Evolutionary conservation across 2,888 invertebrate genomes (phyloP).

Genomic region (Liodrosophila aerea): DNA sequence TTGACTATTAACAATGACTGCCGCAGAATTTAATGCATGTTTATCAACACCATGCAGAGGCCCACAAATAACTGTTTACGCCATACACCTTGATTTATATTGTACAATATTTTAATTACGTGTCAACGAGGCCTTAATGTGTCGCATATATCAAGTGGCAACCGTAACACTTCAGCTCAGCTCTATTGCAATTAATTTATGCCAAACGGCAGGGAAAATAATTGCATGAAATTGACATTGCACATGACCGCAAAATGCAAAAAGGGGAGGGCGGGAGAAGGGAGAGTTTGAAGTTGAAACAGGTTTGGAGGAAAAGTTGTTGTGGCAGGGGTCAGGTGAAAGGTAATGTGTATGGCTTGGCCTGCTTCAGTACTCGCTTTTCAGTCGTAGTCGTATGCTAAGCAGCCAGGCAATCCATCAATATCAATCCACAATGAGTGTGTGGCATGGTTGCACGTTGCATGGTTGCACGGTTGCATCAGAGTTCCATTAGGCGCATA

Average conservation of each 20-base stretch:
- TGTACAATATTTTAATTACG: constrained; percentile 60
- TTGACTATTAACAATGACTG: too few relatives aligned
- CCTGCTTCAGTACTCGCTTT: constrained; percentile 2
- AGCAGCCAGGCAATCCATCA: constrained; percentile 61
- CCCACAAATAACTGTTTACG: too few relatives aligned
- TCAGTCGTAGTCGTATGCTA: constrained; percentile 32
- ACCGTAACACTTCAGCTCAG: constrained; percentile 12
- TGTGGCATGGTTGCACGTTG: constrained; percentile 12
- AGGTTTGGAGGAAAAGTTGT: neutral
- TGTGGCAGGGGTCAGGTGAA: constrained; percentile 14
- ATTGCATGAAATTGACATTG: constrained; percentile 63
- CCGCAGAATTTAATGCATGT: neutral
- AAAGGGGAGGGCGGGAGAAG: too few relatives aligned
- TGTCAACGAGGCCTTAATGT: constrained; percentile 57
- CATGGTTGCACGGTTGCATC: constrained; percentile 44
- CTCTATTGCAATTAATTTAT: constrained; percentile 68
- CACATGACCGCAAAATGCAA: constrained; percentile 47
- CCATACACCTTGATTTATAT: constrained; percentile 42
- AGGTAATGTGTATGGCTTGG: constrained; percentile 44
- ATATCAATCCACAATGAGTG: constrained; percentile 31
- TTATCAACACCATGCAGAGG: neutral
- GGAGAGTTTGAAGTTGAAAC: neutral
- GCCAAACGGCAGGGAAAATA: constrained; percentile 65
- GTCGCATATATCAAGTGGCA: constrained; percentile 61
- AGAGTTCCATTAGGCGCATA: constrained; percentile 33